phyloP scores from a whole-genome alignment of 2,797 vertebrate genomes.

The Microctenopoma lineatum region DNA sequence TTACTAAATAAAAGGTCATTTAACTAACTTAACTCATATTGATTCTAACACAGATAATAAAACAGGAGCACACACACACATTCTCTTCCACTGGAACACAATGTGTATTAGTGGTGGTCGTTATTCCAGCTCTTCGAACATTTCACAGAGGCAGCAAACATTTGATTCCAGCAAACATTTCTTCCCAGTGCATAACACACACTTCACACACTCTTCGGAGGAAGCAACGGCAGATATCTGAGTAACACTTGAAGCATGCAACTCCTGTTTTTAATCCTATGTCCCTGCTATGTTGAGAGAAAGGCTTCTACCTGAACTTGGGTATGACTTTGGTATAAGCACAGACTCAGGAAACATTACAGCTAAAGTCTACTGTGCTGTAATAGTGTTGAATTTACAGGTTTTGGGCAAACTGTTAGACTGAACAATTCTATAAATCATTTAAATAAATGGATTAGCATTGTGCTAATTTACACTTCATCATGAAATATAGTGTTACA shows the following conservation, averaged over 20 bases:
- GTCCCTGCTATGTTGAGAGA: not conserved
- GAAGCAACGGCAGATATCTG: conserved; percentile 37
- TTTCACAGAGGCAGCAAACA: conserved; percentile 67
- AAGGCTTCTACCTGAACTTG: too few relatives aligned
- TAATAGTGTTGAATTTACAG: not conserved
- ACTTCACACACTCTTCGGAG: conserved; percentile 50
- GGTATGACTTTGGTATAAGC: too few relatives aligned
- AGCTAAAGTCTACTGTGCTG: not conserved
- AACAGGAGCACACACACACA: conserved; percentile 5
- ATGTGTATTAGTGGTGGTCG: conserved; percentile 75
- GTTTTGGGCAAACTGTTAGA: not conserved
- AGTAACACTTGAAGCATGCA: conserved; percentile 58
- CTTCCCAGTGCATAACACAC: conserved; percentile 41
- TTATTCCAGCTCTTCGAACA: conserved; percentile 66
- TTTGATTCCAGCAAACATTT: conserved; percentile 66
- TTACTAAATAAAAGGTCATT: not conserved
- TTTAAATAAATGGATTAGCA: too few relatives aligned
- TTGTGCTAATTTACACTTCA: not conserved
- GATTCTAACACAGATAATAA: not conserved
- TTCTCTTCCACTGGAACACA: conserved; percentile 50
- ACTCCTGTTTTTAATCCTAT: conserved; percentile 22
- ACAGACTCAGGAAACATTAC: too few relatives aligned
- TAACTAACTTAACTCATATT: not conserved
- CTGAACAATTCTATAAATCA: not conserved
- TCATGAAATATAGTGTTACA: not conserved